phyloP scores from a whole-genome alignment of 2,113 vertebrate genomes.

The Hydrolagus affinis region DNA sequence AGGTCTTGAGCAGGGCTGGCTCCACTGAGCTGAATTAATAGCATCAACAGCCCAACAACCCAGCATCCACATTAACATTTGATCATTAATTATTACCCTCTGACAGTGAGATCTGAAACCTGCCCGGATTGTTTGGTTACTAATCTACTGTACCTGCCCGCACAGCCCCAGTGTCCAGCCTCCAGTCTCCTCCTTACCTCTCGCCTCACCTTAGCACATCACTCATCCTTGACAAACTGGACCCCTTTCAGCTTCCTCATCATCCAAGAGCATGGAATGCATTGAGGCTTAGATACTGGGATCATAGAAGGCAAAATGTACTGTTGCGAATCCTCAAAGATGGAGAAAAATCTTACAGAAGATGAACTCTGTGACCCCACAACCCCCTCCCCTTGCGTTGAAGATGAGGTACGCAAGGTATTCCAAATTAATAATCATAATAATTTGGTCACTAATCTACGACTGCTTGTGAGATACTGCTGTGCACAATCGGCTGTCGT shows the following conservation, averaged over 20 bases:
- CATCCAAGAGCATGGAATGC: not conserved
- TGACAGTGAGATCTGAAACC: slow-evolving; percentile 66
- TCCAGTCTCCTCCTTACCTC: not conserved
- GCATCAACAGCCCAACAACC: slow-evolving; percentile 67
- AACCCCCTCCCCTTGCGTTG: too few species aligned
- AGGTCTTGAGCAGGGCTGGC: slow-evolving; percentile 73
- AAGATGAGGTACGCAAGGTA: too few species aligned
- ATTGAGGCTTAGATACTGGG: not conserved
- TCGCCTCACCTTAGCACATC: not conserved
- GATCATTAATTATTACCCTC: slow-evolving; percentile 79
- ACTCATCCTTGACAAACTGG: not conserved
- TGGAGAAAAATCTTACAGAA: not conserved
- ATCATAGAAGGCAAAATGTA: not conserved
- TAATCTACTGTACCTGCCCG: slow-evolving; percentile 61
- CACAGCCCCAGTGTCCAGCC: slow-evolving; percentile 34
- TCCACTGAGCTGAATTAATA: slow-evolving; percentile 89
- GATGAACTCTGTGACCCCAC: not conserved
- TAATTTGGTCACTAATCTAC: too few species aligned
- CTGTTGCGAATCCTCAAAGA: not conserved
- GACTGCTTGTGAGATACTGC: too few species aligned
- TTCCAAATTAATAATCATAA: too few species aligned
- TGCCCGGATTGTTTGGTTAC: slow-evolving; percentile 56
- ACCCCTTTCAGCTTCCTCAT: not conserved
- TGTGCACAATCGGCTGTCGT: too few species aligned
- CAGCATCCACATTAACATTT: slow-evolving; percentile 69